phyloP scores from a whole-genome alignment of 1,140 invertebrate genomes.

The Bilobella aurantiaca region DNA sequence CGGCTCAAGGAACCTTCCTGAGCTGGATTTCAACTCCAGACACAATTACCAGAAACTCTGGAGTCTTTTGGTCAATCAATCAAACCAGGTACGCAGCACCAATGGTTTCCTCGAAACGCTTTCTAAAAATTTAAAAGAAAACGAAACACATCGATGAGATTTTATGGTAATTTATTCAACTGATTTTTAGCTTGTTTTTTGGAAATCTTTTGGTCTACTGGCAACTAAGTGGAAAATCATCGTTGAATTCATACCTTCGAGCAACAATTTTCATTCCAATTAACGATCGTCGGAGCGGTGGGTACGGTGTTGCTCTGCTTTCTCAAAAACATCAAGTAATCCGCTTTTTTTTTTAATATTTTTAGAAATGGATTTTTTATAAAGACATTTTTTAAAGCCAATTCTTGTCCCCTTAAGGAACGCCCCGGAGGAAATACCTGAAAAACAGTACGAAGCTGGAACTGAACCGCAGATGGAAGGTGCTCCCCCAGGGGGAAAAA shows the following conservation, averaged over 20 bases:
- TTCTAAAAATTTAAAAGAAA: too few species aligned
- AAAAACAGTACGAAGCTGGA: not conserved
- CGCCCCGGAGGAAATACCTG: not conserved
- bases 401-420: not conserved
- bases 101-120: not conserved
- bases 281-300: conserved; percentile 52
- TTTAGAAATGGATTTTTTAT: too few species aligned
- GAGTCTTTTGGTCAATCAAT: conserved; percentile 89
- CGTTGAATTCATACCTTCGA: conserved; percentile 54
- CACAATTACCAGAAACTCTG: conserved; percentile 85
- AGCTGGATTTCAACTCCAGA: conserved; percentile 74
- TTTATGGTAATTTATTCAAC: conserved; percentile 8
- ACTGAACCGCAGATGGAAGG: conserved; percentile 1
- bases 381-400: too few species aligned
- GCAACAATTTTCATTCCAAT: conserved; percentile 62
- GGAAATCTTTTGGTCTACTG: conserved; percentile 91
- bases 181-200: conserved; percentile 67
- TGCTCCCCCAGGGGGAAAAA: not conserved
- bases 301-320: conserved; percentile 59
- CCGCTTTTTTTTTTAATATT: not conserved
- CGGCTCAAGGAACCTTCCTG: conserved; percentile 85
- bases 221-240: conserved; percentile 64
- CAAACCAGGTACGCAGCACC: conserved; percentile 62
- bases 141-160: too few species aligned
- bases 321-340: conserved; percentile 43